A percentile compares a stretch with the other conserved stretches of the same genome.
These are phyloP conservation scores for Osedax frankpressi DNA, from an alignment of 2,888 invertebrate species.

Conservation along the genomic window DNA sequence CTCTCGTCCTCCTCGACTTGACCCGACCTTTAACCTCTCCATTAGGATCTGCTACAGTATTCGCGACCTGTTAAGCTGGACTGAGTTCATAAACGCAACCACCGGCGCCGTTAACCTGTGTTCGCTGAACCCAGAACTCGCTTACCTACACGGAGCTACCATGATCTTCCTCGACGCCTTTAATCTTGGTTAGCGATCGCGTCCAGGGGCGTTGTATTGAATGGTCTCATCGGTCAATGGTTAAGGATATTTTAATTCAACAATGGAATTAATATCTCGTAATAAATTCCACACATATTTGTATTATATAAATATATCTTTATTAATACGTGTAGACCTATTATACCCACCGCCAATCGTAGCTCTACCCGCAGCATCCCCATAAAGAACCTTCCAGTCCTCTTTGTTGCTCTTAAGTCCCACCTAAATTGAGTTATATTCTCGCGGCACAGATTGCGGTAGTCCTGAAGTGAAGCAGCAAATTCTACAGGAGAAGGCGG, in stretches of 20 bases:
- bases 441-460: neutral
- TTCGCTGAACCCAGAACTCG: conserved; percentile 42
- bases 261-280: too few relatives aligned
- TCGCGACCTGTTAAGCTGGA: conserved; percentile 82
- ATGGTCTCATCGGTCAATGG: too few relatives aligned
- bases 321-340: too few relatives aligned
- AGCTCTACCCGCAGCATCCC: too few relatives aligned
- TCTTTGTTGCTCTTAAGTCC: too few relatives aligned
- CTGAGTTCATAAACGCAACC: conserved; percentile 64
- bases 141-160: conserved; percentile 77
- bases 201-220: too few relatives aligned
- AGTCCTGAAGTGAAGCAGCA: neutral
- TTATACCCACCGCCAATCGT: too few relatives aligned
- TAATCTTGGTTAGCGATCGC: conserved; percentile 62
- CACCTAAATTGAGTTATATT: neutral
- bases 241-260: too few relatives aligned
- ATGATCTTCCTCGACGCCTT: conserved; percentile 81
- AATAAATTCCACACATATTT: too few relatives aligned
- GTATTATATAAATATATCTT: too few relatives aligned
- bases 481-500: neutral
- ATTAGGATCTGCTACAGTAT: conserved; percentile 53
- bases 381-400: too few relatives aligned
- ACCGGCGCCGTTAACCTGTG: conserved; percentile 23
- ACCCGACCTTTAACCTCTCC: neutral
- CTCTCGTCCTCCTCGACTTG: too few relatives aligned